Conservation (phyloP, 2,888 invertebrate genomes). For the Drymonia ruficornis region DNA sequence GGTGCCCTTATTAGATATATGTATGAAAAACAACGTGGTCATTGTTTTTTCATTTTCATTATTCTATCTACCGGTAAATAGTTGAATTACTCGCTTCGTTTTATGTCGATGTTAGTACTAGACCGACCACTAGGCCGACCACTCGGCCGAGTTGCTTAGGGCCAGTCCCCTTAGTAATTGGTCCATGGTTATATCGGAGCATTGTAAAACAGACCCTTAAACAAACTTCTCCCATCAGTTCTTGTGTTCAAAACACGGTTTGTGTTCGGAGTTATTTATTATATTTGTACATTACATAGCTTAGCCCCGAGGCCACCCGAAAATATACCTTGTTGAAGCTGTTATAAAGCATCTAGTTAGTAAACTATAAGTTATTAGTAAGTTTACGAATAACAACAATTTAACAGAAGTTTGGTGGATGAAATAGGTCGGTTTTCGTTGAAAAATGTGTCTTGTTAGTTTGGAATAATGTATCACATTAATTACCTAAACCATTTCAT, state of each 20-base stretch:
- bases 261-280: slow-evolving; percentile 31
- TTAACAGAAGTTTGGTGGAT: not conserved
- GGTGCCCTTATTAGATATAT: too few relatives aligned
- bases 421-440: slow-evolving; percentile 3
- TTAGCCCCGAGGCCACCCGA: slow-evolving; percentile 21
- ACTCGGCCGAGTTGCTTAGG: too few relatives aligned
- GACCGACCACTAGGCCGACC: too few relatives aligned
- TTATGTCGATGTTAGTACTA: too few relatives aligned
- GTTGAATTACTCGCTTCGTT: too few relatives aligned
- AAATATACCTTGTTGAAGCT: slow-evolving; percentile 28
- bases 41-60: too few relatives aligned
- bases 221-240: slow-evolving; percentile 32
- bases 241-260: slow-evolving; percentile 38
- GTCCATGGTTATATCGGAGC: too few relatives aligned
- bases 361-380: slow-evolving; percentile 20
- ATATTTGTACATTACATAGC: slow-evolving; percentile 34
- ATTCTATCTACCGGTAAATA: too few relatives aligned
- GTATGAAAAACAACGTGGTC: too few relatives aligned
- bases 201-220: too few relatives aligned
- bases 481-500: not conserved
- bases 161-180: too few relatives aligned
- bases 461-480: not conserved
- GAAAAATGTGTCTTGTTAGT: slow-evolving; percentile 6
- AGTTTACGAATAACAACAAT: slow-evolving; percentile 21
- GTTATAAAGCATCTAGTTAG: slow-evolving; percentile 20